phyloP scores from a whole-genome alignment of 2,797 vertebrate species.

The Pseudomugil tenellus region DNA sequence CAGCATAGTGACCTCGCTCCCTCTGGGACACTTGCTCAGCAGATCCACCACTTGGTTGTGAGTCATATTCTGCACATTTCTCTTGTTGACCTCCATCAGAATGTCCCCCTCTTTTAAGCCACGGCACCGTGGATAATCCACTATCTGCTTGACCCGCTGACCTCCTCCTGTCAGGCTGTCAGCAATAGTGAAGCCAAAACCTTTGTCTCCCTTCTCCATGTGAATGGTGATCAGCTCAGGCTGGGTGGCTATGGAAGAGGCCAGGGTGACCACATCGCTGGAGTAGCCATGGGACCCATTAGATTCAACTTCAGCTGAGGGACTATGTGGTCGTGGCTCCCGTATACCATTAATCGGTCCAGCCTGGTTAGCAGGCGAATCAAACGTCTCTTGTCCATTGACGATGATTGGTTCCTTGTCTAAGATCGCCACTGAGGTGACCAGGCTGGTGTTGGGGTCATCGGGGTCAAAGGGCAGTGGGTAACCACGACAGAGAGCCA shows the following conservation, averaged over 20 bases:
- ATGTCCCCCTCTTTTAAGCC: slow-evolving; percentile 96
- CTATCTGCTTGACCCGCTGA: slow-evolving; percentile 97
- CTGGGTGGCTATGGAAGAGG: slow-evolving; percentile 96
- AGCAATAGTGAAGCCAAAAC: slow-evolving; percentile 97
- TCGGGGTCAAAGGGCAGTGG: slow-evolving; percentile 98
- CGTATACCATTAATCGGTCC: slow-evolving; percentile 82
- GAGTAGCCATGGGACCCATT: slow-evolving; percentile 88
- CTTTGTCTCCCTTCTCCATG: slow-evolving; percentile 98
- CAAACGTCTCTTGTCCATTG: slow-evolving; percentile 94
- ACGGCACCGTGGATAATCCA: slow-evolving; percentile 95
- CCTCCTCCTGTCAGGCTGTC: slow-evolving; percentile 94
- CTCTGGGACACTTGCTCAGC: slow-evolving; percentile 95
- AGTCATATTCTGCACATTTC: slow-evolving; percentile 94
- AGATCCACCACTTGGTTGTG: slow-evolving; percentile 99
- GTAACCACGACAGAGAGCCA: slow-evolving; percentile 97
- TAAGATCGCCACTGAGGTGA: slow-evolving; percentile 96
- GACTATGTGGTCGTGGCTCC: slow-evolving; percentile 85
- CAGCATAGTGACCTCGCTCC: slow-evolving; percentile 95
- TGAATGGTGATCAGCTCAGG: slow-evolving; percentile 98
- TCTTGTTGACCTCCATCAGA: slow-evolving; percentile 97
- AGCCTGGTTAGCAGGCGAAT: slow-evolving; percentile 83
- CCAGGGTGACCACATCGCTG: slow-evolving; percentile 93
- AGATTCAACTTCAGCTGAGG: slow-evolving; percentile 74
- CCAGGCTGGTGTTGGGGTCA: slow-evolving; percentile 97
- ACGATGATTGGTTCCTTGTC: slow-evolving; percentile 99